Percentiles rank a stretch among this genome's conserved stretches.
These are phyloP conservation scores for Peromyscus melanophrys DNA, from an alignment of 2,797 vertebrate genomes.

Conservation along the genomic window DNA sequence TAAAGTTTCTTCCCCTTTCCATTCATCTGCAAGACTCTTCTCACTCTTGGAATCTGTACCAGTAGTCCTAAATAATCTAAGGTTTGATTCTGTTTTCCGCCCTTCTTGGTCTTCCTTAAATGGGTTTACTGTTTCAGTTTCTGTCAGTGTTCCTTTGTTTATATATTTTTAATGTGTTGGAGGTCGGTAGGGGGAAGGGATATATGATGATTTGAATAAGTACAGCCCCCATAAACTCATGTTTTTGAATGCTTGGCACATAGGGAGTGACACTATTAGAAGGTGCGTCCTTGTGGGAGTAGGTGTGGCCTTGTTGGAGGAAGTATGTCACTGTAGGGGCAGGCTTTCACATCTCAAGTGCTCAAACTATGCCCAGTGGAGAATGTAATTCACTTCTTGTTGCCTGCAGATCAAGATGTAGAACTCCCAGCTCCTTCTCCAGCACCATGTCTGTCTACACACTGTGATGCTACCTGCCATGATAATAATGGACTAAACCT, in stretches of 20 bases:
- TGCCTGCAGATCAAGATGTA: not conserved
- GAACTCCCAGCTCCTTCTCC: not conserved
- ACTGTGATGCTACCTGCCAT: not conserved
- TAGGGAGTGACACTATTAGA: not conserved
- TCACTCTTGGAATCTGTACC: constrained; percentile 25
- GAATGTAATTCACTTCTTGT: not conserved
- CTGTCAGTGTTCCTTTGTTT: not conserved
- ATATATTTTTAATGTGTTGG: not conserved
- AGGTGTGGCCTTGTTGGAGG: not conserved
- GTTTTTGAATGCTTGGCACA: not conserved
- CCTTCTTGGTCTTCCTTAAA: not conserved
- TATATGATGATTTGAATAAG: not conserved
- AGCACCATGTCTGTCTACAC: not conserved
- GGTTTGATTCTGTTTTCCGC: not conserved
- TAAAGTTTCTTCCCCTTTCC: constrained; percentile 1
- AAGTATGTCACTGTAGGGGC: not conserved
- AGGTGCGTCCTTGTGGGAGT: not conserved
- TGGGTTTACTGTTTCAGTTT: not conserved
- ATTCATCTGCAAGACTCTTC: not conserved
- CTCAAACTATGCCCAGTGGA: not conserved
- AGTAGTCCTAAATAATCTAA: not conserved
- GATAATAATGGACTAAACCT: not conserved
- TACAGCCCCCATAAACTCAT: not conserved
- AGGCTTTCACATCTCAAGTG: not conserved
- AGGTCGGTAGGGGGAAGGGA: not conserved